These are phyloP conservation scores for Xestia c-nigrum DNA, from an alignment of 2,888 invertebrate genomes.

Conservation along the genomic window DNA sequence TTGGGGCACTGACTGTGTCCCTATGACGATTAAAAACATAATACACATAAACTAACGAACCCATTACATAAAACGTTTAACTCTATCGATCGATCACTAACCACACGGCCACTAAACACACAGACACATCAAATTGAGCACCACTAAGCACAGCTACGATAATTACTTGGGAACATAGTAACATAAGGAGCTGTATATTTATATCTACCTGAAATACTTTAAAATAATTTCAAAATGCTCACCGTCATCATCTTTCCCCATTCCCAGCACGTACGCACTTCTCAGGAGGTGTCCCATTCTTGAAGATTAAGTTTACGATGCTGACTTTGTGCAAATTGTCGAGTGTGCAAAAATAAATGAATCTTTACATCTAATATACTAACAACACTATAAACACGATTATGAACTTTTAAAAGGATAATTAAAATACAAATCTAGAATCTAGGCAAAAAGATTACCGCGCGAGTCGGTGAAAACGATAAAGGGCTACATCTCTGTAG, in stretches of 20 bases:
- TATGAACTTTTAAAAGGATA: constrained; percentile 69
- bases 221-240: constrained; percentile 48
- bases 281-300: constrained; percentile 87
- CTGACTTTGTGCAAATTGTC: constrained; percentile 84
- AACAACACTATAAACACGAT: constrained; percentile 66
- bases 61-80: constrained; percentile 18
- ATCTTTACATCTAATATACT: constrained; percentile 70
- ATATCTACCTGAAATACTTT: neutral
- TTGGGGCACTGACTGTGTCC: neutral
- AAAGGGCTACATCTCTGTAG: constrained; percentile 88
- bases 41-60: neutral
- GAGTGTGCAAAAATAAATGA: constrained; percentile 74
- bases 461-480: constrained; percentile 82
- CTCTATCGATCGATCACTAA: constrained; percentile 7
- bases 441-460: constrained; percentile 77
- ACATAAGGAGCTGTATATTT: constrained; percentile 12
- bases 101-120: constrained; percentile 21
- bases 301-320: constrained; percentile 76
- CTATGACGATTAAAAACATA: neutral
- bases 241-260: constrained; percentile 84
- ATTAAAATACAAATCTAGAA: constrained; percentile 62
- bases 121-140: constrained; percentile 15
- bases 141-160: constrained; percentile 33
- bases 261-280: constrained; percentile 83
- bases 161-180: constrained; percentile 34